Evolutionary conservation across 2,113 vertebrate species (phyloP).

Genomic region (Nothocercus julius): DNA sequence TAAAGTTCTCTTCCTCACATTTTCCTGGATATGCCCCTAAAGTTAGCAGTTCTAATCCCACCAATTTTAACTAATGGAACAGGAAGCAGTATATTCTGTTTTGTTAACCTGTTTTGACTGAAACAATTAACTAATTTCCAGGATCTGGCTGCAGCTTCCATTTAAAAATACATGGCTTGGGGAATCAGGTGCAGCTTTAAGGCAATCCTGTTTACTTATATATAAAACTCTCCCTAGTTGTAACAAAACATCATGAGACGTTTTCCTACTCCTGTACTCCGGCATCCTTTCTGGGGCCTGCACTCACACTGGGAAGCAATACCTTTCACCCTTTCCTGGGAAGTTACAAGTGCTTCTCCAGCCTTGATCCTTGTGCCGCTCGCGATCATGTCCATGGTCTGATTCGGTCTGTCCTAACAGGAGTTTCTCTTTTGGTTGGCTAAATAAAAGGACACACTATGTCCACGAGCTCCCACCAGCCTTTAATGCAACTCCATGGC

Average conservation of each 20-base stretch:
- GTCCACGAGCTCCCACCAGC: background rate
- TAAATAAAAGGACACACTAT: background rate
- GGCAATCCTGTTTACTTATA: slow-evolving; percentile 14
- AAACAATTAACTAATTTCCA: slow-evolving; percentile 42
- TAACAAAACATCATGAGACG: background rate
- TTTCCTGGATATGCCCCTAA: background rate
- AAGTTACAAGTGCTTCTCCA: background rate
- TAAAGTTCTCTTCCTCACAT: slow-evolving; percentile 1
- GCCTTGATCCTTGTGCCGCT: background rate
- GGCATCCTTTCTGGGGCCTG: background rate
- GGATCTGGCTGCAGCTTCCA: background rate
- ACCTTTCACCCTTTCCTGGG: background rate
- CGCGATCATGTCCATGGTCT: background rate
- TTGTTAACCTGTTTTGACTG: background rate
- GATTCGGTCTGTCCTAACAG: background rate
- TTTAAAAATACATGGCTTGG: slow-evolving; percentile 16
- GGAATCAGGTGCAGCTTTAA: slow-evolving; percentile 13
- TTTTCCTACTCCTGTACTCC: background rate
- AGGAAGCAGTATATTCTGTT: background rate
- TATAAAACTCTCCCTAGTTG: background rate
- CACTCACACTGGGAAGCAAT: background rate
- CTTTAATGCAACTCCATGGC: background rate
- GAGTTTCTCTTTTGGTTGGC: background rate
- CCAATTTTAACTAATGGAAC: background rate
- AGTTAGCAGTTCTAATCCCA: background rate